These are phyloP conservation scores for Sebastes hopkinsi DNA, from an alignment of 2,797 vertebrate species.

Conservation along the genomic window DNA sequence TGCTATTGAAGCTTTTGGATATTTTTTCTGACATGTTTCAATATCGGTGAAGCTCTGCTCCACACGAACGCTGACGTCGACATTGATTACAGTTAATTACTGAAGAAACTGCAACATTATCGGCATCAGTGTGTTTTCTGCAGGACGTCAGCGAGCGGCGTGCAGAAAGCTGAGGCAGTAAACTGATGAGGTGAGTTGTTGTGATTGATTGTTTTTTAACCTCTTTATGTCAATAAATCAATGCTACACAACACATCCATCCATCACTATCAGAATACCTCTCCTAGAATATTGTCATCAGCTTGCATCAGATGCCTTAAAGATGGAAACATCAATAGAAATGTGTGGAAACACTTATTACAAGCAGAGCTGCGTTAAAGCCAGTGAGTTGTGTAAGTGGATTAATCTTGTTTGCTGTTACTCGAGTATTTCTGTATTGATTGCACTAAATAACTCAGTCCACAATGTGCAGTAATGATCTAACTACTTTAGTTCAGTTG, in stretches of 20 bases:
- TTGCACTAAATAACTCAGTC: not conserved
- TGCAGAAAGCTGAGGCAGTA: not conserved
- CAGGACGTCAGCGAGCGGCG: not conserved
- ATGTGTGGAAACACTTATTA: not conserved
- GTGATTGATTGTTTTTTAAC: conserved; percentile 30
- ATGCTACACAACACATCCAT: not conserved
- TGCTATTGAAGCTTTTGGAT: not conserved
- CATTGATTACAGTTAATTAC: not conserved
- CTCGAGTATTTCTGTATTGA: not conserved
- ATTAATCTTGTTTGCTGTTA: not conserved
- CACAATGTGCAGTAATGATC: not conserved
- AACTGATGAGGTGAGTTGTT: not conserved
- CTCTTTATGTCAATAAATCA: conserved; percentile 13
- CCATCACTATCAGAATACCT: conserved; percentile 26
- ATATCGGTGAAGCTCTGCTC: not conserved
- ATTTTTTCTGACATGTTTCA: not conserved
- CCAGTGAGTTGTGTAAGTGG: not conserved
- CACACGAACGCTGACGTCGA: not conserved
- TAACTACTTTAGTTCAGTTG: not conserved
- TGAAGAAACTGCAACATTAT: not conserved
- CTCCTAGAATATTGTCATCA: not conserved
- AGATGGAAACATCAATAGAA: conserved; percentile 13
- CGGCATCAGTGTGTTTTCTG: not conserved
- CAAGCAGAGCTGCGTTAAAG: not conserved
- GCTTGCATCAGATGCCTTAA: not conserved